Evolutionary conservation across 2,113 vertebrate species (phyloP).

Genomic region (Lates calcarifer): DNA sequence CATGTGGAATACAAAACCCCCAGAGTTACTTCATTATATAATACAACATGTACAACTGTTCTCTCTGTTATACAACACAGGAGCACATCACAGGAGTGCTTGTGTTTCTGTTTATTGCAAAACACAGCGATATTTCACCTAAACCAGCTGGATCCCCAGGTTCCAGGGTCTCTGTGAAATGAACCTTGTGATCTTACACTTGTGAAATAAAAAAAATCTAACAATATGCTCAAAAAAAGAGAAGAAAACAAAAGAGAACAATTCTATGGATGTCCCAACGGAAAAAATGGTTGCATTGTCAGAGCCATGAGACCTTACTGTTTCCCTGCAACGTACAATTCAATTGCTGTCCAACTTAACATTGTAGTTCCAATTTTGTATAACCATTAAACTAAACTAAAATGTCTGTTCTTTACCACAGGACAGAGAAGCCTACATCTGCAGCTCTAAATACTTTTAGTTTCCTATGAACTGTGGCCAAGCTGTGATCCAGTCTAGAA

Average conservation of each 20-base stretch:
- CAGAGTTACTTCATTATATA: slow-evolving; percentile 38
- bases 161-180: neutral
- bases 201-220: too few relatives aligned
- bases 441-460: neutral
- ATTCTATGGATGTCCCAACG: neutral
- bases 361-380: neutral
- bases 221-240: too few relatives aligned
- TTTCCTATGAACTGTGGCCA: neutral
- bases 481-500: slow-evolving; percentile 5
- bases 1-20: slow-evolving; percentile 30
- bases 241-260: too few relatives aligned
- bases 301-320: too few relatives aligned
- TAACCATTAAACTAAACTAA: neutral
- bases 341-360: neutral
- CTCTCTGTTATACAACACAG: neutral
- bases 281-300: too few relatives aligned
- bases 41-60: neutral
- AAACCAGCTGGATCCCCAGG: too few relatives aligned
- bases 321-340: neutral
- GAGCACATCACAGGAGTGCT: neutral
- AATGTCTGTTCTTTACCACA: neutral
- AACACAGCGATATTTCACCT: neutral
- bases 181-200: neutral
- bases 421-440: neutral
- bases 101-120: neutral